Evolutionary conservation across 2,888 invertebrate species (phyloP).

Genomic region (Glaucopsyche alexis): DNA sequence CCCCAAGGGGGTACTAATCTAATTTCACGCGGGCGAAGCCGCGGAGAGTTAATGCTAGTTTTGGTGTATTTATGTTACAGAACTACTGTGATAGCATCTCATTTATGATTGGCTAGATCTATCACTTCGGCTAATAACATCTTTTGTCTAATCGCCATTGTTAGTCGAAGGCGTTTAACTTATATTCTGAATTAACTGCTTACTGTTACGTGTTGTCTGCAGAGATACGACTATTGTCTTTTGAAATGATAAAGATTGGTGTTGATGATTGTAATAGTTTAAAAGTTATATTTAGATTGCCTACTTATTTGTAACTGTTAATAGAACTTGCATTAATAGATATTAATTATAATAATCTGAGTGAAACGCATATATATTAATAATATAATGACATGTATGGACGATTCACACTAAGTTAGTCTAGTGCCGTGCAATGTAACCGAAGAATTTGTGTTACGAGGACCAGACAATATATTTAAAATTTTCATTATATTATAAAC

Average conservation of each 20-base stretch:
- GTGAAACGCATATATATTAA: neutral
- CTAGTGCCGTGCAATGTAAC: too few species aligned
- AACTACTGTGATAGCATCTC: too few species aligned
- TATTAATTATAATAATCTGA: neutral
- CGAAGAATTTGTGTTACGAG: too few species aligned
- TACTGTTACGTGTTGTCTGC: neutral
- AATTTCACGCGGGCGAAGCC: too few species aligned
- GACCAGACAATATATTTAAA: too few species aligned
- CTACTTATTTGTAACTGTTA: constrained; percentile 1
- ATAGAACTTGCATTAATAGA: neutral
- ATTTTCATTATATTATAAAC: too few species aligned
- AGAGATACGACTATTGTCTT: neutral
- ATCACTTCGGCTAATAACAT: neutral
- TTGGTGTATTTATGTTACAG: too few species aligned
- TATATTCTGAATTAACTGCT: neutral
- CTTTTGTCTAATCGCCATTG: neutral
- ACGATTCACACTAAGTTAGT: too few species aligned
- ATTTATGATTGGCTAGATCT: neutral
- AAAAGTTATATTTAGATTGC: neutral
- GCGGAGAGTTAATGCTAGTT: too few species aligned
- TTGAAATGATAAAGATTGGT: neutral
- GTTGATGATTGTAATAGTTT: neutral
- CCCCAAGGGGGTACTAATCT: too few species aligned
- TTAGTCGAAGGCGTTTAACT: neutral
- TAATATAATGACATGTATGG: too few species aligned